Conservation (phyloP, 2,797 vertebrate genomes). For the Sebastiscus albofasciatus region DNA sequence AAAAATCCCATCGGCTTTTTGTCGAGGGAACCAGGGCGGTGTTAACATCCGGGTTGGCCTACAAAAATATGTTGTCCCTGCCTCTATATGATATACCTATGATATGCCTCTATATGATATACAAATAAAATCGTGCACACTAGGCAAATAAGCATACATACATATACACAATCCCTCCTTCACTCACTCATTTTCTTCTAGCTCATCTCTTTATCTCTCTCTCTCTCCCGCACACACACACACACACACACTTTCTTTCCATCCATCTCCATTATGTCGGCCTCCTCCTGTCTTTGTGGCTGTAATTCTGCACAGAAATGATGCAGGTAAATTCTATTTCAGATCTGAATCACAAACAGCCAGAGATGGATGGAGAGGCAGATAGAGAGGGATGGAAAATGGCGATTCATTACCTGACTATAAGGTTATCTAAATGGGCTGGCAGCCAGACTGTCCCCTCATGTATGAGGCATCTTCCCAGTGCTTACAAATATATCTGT, state of each 20-base stretch:
- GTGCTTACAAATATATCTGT: conserved; percentile 31
- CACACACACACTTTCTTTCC: not conserved
- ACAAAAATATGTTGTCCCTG: no score
- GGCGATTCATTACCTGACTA: conserved; percentile 63
- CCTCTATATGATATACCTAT: not conserved
- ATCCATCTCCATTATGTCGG: conserved; percentile 42
- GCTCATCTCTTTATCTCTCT: not conserved
- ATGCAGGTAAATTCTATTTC: conserved; percentile 64
- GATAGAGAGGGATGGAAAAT: conserved; percentile 53
- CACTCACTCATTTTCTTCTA: not conserved
- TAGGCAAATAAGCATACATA: not conserved
- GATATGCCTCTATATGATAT: not conserved
- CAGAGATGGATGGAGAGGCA: conserved; percentile 52
- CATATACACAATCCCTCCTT: not conserved
- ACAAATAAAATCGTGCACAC: not conserved
- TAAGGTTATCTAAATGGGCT: conserved; percentile 63
- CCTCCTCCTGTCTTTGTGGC: conserved; percentile 34
- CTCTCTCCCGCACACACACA: not conserved
- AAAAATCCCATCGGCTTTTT: no score
- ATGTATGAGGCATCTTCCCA: conserved; percentile 34
- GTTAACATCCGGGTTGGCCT: no score
- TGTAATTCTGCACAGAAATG: conserved; percentile 56
- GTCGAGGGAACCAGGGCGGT: no score
- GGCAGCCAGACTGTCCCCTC: conserved; percentile 46
- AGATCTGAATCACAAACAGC: conserved; percentile 57